These are phyloP conservation scores for Thomomys bottae DNA, from an alignment of 2,113 vertebrate genomes.

Conservation along the genomic window DNA sequence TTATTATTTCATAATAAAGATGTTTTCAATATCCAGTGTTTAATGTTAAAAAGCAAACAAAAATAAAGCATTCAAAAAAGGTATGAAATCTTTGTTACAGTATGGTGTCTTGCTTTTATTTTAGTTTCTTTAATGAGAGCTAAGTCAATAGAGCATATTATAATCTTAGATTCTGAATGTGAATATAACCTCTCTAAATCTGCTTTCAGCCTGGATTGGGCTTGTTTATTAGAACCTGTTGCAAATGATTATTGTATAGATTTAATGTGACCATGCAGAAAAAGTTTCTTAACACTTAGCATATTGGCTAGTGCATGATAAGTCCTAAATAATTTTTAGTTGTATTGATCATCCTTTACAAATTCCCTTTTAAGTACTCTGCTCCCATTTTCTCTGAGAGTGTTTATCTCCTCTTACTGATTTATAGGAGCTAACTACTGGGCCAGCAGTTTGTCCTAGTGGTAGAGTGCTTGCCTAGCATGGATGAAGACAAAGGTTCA, in stretches of 20 bases:
- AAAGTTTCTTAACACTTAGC: not conserved
- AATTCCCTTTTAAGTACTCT: not conserved
- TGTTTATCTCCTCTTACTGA: not conserved
- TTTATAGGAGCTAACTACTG: not conserved
- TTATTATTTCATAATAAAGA: too few relatives aligned
- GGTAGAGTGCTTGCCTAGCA: too few relatives aligned
- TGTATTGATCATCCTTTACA: not conserved
- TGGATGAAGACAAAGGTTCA: too few relatives aligned
- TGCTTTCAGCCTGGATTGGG: not conserved
- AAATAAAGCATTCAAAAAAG: not conserved
- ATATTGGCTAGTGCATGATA: not conserved
- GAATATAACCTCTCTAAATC: not conserved
- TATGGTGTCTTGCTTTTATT: not conserved
- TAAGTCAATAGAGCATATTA: not conserved
- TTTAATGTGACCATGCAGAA: not conserved
- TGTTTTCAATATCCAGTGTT: not conserved
- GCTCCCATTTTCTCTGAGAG: not conserved
- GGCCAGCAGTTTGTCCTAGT: too few relatives aligned
- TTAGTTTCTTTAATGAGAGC: slow-evolving; percentile 34
- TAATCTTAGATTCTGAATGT: not conserved
- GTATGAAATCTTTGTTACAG: not conserved
- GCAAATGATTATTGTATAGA: not conserved
- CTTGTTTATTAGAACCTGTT: not conserved
- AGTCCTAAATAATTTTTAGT: not conserved
- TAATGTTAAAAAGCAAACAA: slow-evolving; percentile 7